Percentiles rank a stretch among this genome's conserved stretches.
phyloP scores from a whole-genome alignment of 2,113 vertebrate genomes.

The Tricholaema leucomelas region DNA sequence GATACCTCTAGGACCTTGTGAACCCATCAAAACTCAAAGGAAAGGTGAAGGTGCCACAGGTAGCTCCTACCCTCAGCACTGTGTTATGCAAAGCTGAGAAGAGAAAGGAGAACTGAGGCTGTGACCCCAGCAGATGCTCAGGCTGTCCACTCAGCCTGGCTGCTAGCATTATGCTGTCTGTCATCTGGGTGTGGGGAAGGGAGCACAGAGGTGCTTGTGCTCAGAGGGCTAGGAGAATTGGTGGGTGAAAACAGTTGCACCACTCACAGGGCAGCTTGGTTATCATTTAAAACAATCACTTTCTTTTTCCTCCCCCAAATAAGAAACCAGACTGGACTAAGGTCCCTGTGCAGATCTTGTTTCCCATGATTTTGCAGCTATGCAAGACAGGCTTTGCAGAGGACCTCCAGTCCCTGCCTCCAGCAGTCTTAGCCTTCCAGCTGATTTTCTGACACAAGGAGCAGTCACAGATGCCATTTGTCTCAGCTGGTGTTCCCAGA shows the following conservation, averaged over 20 bases:
- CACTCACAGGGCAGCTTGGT: not conserved
- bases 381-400: not conserved
- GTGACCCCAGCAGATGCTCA: not conserved
- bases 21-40: not conserved
- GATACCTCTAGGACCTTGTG: not conserved
- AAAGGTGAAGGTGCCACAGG: not conserved
- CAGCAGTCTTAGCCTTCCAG: not conserved
- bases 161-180: not conserved
- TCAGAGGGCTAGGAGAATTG: not conserved
- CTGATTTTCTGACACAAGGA: not conserved
- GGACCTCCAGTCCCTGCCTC: not conserved
- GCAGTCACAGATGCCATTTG: not conserved
- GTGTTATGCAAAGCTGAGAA: not conserved
- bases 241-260: not conserved
- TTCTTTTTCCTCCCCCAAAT: conserved; percentile 20
- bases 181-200: fast-evolving
- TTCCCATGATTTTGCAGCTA: not conserved
- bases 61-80: not conserved
- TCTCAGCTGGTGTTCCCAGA: not conserved
- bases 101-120: not conserved
- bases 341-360: not conserved
- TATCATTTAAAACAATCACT: not conserved
- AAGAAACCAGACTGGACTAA: not conserved
- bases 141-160: not conserved
- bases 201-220: too few relatives aligned